Base-by-base conservation (phyloP, 2,797 vertebrate genomes). In the Microchirus variegatus region DNA sequence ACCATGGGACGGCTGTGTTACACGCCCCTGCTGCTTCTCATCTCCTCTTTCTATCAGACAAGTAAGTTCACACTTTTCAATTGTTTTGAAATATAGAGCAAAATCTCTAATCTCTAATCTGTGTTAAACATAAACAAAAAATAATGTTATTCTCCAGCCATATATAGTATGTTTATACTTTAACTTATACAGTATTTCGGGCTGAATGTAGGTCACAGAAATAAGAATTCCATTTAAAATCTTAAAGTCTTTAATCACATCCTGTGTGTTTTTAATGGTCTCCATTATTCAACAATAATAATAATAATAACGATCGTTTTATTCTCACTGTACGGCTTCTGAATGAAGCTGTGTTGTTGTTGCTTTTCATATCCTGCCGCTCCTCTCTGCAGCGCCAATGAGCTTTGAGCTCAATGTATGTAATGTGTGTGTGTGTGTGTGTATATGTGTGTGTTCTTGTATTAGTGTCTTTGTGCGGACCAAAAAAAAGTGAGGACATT, bases 51-150 rank as follows among this genome's bases (percentile, higher is more conserved):
- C 8, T 15, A 51, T 42, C 86, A 69, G 1, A 79, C 89, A 69
- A 75, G 93, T 94, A 88, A 90, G 93, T 87, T 46, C 77, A 81
- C 37, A 63, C n/a, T 3, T 62, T 31, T 31, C 31, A 31, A 31
- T 31, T 8, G 7, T 31, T 31, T 31, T 31, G n/a, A n/a, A n/a
- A n/a, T n/a, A n/a, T n/a, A n/a, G n/a, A n/a, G n/a, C n/a, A n/a
- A n/a, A n/a, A n/a, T n/a, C n/a, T n/a, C n/a, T n/a, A n/a, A n/a
- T 31, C 7, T 6, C 31, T 31, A 6, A 31, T 31, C 31, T 31
- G 7, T 7, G 31, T 31, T 8, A 31, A 31, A 31, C 31, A 8
- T 31, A 1, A 6, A 7, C 3, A 31, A 31, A 31, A 31, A 8
- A 8, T 31, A 31, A 31, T 3, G 31, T 31, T 31, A 31, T 31